phyloP scores from a whole-genome alignment of 2,888 invertebrate species.

The Ethmia dodecea region DNA sequence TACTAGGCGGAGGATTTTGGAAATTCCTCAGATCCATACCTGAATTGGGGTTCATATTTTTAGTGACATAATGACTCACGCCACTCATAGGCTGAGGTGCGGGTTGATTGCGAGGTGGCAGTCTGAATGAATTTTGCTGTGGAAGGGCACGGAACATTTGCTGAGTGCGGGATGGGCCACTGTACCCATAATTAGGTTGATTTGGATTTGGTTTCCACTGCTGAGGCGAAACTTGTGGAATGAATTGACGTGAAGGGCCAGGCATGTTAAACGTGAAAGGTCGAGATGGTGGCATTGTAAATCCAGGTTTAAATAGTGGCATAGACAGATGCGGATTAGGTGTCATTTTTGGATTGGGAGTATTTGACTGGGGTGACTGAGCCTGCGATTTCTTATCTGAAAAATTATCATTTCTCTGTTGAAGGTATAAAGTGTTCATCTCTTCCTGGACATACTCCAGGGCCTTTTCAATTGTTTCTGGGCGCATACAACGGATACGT shows the following conservation, averaged over 20 bases:
- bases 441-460: no score
- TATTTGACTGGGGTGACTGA: not conserved
- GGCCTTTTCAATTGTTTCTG: slow-evolving; percentile 11
- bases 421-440: slow-evolving; percentile 14
- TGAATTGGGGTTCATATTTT: not conserved
- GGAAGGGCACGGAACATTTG: slow-evolving; percentile 5
- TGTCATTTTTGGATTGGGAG: not conserved
- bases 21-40: not conserved
- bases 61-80: not conserved
- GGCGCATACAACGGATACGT: slow-evolving; percentile 5
- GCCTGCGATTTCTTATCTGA: not conserved
- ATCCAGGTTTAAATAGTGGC: no score
- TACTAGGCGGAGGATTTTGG: not conserved
- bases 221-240: not conserved
- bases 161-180: slow-evolving; percentile 2
- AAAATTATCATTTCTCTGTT: slow-evolving; percentile 8
- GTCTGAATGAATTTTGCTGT: slow-evolving; percentile 1
- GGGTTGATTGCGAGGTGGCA: not conserved
- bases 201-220: no score
- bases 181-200: no score
- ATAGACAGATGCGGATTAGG: not conserved
- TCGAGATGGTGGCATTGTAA: not conserved
- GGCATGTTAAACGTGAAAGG: not conserved
- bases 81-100: slow-evolving; percentile 1
- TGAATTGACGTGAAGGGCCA: slow-evolving; percentile 1